phyloP scores from a whole-genome alignment of 2,797 vertebrate species.

The Acridotheres tristis region DNA sequence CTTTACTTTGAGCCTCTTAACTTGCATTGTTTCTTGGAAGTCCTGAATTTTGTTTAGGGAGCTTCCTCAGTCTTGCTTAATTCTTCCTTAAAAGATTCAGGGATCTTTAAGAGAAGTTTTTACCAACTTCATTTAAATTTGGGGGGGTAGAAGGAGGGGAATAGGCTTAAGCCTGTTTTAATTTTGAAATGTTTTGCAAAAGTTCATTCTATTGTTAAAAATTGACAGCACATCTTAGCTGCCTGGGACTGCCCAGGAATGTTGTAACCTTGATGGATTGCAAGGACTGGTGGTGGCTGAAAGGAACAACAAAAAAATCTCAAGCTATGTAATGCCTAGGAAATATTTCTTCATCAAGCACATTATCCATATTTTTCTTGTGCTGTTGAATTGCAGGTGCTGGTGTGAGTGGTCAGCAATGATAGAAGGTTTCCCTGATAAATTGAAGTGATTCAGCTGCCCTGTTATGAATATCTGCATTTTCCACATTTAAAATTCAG shows the following conservation, averaged over 20 bases:
- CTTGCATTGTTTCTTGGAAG: background rate
- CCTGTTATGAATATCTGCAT: background rate
- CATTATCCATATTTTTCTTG: background rate
- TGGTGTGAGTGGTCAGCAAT: background rate
- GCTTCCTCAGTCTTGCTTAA: background rate
- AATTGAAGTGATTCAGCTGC: background rate
- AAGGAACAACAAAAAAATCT: background rate
- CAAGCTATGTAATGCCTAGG: background rate
- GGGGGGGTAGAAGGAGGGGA: background rate
- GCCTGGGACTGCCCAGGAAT: too few relatives aligned
- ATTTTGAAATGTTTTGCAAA: background rate
- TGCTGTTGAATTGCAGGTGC: background rate
- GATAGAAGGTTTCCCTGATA: background rate
- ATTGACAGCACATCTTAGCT: rapidly evolving
- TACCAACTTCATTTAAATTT: background rate
- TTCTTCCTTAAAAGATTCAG: background rate
- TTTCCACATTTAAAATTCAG: background rate
- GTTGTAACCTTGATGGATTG: background rate
- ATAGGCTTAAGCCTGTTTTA: background rate
- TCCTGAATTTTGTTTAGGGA: background rate
- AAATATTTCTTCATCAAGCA: background rate
- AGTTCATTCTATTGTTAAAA: background rate
- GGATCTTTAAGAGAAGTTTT: background rate
- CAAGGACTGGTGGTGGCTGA: background rate
- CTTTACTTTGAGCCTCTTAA: background rate